Evolutionary conservation across 2,113 vertebrate genomes (phyloP), one percentile per base, ranked within the genome.

Genomic region (Fulmarus glacialis): DNA sequence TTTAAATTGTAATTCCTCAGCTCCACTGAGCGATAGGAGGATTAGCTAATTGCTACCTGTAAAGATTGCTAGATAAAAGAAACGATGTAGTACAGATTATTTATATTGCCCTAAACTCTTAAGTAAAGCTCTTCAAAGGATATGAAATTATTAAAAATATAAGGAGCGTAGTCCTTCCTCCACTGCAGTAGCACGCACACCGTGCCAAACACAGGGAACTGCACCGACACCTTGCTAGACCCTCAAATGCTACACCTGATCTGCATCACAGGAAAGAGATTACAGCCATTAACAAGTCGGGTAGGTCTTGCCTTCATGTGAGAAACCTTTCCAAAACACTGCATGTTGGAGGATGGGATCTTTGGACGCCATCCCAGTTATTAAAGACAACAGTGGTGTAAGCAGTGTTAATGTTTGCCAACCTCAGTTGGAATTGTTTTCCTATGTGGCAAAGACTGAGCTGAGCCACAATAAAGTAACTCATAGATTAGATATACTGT

Each of bases 101-200:
- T 94, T 53, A 24, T 50, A 66, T 45, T 55, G 38, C 64, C 26
- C 36, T 86, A 50, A 91, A 40, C 15, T 68, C 59, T 30, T 42
- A 59, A 53, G 40, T 32, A 64, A 90, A 88, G 43, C 11, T 62
- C 30, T 75, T 75, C 27, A 73, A 87, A 77, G 0, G 1, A 55
- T 11, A 42, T 8, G 3, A 66, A 72, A 89, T 50, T 1, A 85
- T 38, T 58, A 43, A 90, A 72, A 58, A 19, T 14, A 89, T 30
- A 30, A 11, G 34, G 6, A 87, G 6, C 3, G 1, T 7, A 58
- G 17, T 19, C 21, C 59, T 87, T 73, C 38, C 22, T 74, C 15
- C n/a, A 6, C 40, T 56, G 56, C 15, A 19, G 12, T 1, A 68
- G 43, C 26, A 47, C 0, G 0, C 29, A 55, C 18, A 38, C 4